Evolutionary conservation across 2,113 vertebrate genomes (phyloP).

Genomic region (Gavia stellata): DNA sequence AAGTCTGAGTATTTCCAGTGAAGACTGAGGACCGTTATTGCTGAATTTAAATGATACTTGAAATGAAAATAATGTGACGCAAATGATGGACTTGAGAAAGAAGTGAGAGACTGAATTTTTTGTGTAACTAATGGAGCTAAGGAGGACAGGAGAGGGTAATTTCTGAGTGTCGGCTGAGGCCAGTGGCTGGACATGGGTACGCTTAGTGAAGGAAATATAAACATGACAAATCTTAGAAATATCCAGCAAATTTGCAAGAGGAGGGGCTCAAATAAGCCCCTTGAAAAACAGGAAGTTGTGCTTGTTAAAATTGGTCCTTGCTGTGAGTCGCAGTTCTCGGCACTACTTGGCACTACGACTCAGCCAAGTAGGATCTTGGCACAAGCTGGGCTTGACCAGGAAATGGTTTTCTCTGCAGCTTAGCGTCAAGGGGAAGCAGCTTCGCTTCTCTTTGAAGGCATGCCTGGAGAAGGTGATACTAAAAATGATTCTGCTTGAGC

Average conservation of each 20-base stretch:
- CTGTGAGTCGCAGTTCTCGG: neutral
- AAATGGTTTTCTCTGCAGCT: slow-evolving; percentile 22
- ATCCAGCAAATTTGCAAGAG: neutral
- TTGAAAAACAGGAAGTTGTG: neutral
- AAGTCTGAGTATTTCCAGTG: neutral
- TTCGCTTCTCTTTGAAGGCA: slow-evolving; percentile 15
- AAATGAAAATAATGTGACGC: neutral
- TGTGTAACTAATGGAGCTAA: neutral
- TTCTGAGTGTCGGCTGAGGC: neutral
- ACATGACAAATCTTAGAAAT: neutral
- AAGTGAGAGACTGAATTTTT: neutral
- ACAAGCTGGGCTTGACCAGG: slow-evolving; percentile 16
- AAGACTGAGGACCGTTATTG: neutral
- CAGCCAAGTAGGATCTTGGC: neutral
- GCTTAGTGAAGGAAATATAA: neutral
- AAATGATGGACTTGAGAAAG: neutral
- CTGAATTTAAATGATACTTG: neutral
- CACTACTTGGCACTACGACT: neutral
- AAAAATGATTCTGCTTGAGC: neutral
- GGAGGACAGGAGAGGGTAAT: neutral
- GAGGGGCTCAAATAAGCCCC: neutral
- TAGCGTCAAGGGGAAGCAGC: neutral
- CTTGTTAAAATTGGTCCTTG: neutral
- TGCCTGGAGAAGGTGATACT: neutral
- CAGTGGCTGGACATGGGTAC: neutral